Conservation (phyloP, 23 tunicate species). For the Styela clava region DNA sequence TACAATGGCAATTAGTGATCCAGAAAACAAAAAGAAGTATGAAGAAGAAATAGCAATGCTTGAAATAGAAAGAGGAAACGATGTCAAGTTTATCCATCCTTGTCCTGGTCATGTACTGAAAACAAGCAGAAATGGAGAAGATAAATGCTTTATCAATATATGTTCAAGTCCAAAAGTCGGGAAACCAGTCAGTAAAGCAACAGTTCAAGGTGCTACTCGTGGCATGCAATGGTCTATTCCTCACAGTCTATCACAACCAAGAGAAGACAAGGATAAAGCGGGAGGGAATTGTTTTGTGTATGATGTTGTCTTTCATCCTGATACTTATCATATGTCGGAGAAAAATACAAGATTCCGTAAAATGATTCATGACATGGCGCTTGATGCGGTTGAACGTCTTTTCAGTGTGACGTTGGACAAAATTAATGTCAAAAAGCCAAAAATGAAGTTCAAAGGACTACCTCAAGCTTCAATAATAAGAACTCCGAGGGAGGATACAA, state of each 20-base stretch:
- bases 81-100: constrained; percentile 87
- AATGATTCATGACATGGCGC: constrained; percentile 93
- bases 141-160: constrained; percentile 89
- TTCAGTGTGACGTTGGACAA: constrained; percentile 63
- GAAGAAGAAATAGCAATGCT: constrained; percentile 86
- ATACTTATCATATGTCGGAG: constrained; percentile 76
- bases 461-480: constrained; percentile 23
- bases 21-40: constrained; percentile 69
- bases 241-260: constrained; percentile 84
- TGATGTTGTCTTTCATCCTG: constrained; percentile 93
- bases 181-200: constrained; percentile 62
- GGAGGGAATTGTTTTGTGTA: constrained; percentile 78
- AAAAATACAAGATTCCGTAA: constrained; percentile 73
- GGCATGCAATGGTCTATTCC: constrained; percentile 98
- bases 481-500: background rate
- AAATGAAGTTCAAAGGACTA: constrained; percentile 88
- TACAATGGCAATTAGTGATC: constrained; percentile 78
- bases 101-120: constrained; percentile 86
- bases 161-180: constrained; percentile 86
- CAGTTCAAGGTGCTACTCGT: constrained; percentile 60
- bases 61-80: constrained; percentile 77
- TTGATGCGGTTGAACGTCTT: constrained; percentile 85
- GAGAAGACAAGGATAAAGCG: constrained; percentile 87
- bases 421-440: constrained; percentile 75
- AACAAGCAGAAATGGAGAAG: constrained; percentile 71